Evolutionary conservation across 2,113 vertebrate genomes (phyloP).

Genomic region (Elephas maximus): DNA sequence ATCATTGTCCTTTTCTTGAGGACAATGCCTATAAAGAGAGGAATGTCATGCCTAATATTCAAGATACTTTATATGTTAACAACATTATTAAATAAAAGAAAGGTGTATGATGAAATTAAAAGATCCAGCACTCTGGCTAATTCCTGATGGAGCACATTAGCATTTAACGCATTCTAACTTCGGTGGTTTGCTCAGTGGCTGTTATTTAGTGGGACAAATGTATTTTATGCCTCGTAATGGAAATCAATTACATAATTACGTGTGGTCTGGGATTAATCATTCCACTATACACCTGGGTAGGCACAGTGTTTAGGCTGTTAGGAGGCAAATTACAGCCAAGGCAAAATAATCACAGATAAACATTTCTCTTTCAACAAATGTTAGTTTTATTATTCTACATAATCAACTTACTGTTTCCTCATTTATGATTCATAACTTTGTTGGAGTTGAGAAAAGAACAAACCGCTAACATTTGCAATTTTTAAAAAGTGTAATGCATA

Average conservation of each 20-base stretch:
- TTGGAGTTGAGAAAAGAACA: not conserved
- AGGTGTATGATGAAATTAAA: not conserved
- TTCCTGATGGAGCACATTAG: not conserved
- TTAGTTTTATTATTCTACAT: slow-evolving; percentile 55
- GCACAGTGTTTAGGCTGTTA: slow-evolving; percentile 43
- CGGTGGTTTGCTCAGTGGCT: slow-evolving; percentile 52
- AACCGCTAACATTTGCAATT: not conserved
- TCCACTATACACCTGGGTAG: not conserved
- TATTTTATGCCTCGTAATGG: slow-evolving; percentile 51
- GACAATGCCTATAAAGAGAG: not conserved
- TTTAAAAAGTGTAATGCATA: not conserved
- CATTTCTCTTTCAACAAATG: slow-evolving; percentile 62
- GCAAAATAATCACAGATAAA: slow-evolving; percentile 53
- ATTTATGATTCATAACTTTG: slow-evolving; percentile 50
- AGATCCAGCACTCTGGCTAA: not conserved
- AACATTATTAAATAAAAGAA: not conserved
- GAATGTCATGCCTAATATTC: not conserved
- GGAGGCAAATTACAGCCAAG: not conserved
- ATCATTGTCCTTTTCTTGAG: not conserved
- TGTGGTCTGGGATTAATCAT: slow-evolving; percentile 65
- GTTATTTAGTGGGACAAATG: slow-evolving; percentile 14
- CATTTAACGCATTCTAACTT: slow-evolving; percentile 46
- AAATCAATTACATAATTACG: slow-evolving; percentile 60
- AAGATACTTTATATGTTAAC: not conserved
- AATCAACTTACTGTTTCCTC: not conserved